A percentile compares a stretch with the other conserved stretches of the same genome.
Evolutionary conservation across 2,888 invertebrate species (phyloP).

Genomic region (Tipula lateralis): DNA sequence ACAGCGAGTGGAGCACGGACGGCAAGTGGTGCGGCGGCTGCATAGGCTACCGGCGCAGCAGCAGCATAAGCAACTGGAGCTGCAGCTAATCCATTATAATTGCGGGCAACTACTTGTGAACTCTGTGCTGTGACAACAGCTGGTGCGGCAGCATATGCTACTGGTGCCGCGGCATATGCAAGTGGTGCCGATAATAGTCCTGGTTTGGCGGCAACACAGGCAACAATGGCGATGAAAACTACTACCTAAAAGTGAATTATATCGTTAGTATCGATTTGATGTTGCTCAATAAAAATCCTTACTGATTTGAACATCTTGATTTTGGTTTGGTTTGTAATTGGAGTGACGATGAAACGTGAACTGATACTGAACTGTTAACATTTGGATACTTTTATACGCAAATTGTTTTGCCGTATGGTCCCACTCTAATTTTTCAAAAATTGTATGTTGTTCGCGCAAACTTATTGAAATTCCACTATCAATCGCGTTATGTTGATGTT

Average conservation of each 20-base stretch:
- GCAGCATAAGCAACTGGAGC: conserved; percentile 40
- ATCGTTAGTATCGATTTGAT: conserved; percentile 29
- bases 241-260: conserved; percentile 37
- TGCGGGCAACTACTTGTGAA: conserved; percentile 42
- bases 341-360: neutral
- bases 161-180: conserved; percentile 36
- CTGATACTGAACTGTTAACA: neutral
- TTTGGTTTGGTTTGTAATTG: neutral
- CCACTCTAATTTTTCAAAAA: too few species aligned
- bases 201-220: conserved; percentile 48
- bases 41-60: conserved; percentile 36
- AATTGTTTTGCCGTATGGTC: neutral
- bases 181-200: conserved; percentile 34
- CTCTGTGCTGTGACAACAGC: conserved; percentile 25
- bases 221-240: conserved; percentile 47
- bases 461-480: neutral
- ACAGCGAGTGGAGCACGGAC: conserved; percentile 42
- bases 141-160: conserved; percentile 33
- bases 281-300: conserved; percentile 43
- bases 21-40: conserved; percentile 40
- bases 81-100: conserved; percentile 41
- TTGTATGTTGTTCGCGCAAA: too few species aligned
- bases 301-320: conserved; percentile 60
- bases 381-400: neutral
- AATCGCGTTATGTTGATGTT: neutral